Percentiles rank a stretch among this genome's conserved stretches.
Conservation (phyloP, 2,888 invertebrate species). For the Augiades crinisus region DNA sequence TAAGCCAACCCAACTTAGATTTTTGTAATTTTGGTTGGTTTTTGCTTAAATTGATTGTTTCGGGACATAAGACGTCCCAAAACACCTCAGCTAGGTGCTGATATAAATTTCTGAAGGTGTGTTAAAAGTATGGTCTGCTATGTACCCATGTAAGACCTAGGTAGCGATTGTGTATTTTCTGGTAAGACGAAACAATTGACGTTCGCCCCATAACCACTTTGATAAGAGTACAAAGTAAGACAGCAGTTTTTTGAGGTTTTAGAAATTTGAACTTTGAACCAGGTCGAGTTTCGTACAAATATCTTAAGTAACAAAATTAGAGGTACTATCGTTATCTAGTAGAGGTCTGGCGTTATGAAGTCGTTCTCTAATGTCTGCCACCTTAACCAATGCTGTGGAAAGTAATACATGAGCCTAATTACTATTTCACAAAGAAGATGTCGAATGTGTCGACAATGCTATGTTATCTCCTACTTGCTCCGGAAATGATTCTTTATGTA, state of each 20-base stretch:
- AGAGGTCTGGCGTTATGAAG: conserved; percentile 19
- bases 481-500: conserved; percentile 21
- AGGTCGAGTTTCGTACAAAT: conserved; percentile 32
- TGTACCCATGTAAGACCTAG: neutral
- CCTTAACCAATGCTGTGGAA: conserved; percentile 29
- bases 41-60: conserved; percentile 6
- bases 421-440: conserved; percentile 1
- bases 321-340: conserved; percentile 30
- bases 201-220: neutral
- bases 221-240: neutral
- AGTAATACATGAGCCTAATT: conserved; percentile 18
- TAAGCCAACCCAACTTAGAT: conserved; percentile 4
- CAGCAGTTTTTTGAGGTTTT: conserved; percentile 29
- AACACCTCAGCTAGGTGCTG: conserved; percentile 33
- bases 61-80: conserved; percentile 21
- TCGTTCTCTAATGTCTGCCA: conserved; percentile 10
- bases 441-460: conserved; percentile 5
- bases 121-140: conserved; percentile 32
- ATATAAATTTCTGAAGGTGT: conserved; percentile 29
- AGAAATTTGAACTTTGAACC: conserved; percentile 29
- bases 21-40: conserved; percentile 2
- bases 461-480: conserved; percentile 1
- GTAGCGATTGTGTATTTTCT: neutral
- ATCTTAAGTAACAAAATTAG: conserved; percentile 30
- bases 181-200: conserved; percentile 47